These are phyloP conservation scores for Anaspis maculata DNA, from an alignment of 2,888 invertebrate genomes.

Conservation along the genomic window DNA sequence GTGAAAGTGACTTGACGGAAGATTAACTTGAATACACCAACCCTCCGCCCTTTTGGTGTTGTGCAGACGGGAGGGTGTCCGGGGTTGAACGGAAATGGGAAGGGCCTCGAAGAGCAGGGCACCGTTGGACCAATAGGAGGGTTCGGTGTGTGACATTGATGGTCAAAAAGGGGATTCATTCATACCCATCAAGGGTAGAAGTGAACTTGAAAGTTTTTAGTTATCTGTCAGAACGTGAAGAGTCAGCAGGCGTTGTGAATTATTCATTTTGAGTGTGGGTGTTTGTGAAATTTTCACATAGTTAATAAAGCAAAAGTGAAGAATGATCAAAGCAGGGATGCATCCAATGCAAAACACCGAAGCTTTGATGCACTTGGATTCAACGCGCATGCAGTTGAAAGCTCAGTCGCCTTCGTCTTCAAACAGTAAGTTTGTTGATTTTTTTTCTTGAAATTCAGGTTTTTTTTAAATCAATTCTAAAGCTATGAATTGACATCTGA, in stretches of 20 bases:
- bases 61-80: too few relatives aligned
- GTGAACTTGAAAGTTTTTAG: constrained; percentile 14
- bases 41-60: too few relatives aligned
- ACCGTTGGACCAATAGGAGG: constrained; percentile 18
- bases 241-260: constrained; percentile 3
- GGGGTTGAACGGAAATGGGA: constrained; percentile 16
- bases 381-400: constrained; percentile 15
- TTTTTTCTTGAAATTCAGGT: too few relatives aligned
- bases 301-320: constrained; percentile 9
- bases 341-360: too few relatives aligned
- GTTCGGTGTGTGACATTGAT: constrained; percentile 2
- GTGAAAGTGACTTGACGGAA: too few relatives aligned
- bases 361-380: constrained; percentile 19
- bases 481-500: too few relatives aligned
- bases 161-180: constrained; percentile 22
- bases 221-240: constrained; percentile 14
- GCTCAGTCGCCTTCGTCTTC: constrained; percentile 18
- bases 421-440: too few relatives aligned
- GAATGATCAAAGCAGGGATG: constrained; percentile 16
- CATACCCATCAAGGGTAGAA: constrained; percentile 11
- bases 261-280: not conserved
- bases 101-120: constrained; percentile 16
- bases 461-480: too few relatives aligned
- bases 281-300: too few relatives aligned
- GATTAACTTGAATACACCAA: too few relatives aligned